Percentiles rank a stretch among this genome's conserved stretches.
Evolutionary conservation across 1,140 invertebrate genomes (phyloP).

Genomic region (Drosophila ercepeae): DNA sequence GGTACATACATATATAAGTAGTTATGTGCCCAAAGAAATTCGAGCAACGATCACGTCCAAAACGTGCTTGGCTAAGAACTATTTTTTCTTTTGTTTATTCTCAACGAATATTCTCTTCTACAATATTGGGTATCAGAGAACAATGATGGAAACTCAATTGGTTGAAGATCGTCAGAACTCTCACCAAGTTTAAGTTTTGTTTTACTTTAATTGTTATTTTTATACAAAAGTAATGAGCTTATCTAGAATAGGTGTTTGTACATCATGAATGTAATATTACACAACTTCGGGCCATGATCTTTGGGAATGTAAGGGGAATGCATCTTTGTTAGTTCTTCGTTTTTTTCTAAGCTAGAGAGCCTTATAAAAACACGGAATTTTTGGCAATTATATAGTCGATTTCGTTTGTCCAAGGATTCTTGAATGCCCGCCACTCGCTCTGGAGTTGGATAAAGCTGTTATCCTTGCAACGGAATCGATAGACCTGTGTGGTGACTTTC

Average conservation of each 20-base stretch:
- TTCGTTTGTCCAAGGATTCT: constrained; percentile 96
- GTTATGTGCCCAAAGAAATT: constrained; percentile 26
- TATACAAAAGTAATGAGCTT: constrained; percentile 26
- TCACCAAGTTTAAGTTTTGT: not conserved
- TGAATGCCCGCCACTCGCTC: constrained; percentile 94
- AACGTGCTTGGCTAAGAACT: constrained; percentile 49
- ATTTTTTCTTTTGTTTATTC: constrained; percentile 31
- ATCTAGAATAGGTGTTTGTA: constrained; percentile 17
- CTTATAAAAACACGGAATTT: constrained; percentile 89
- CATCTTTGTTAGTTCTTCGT: not conserved
- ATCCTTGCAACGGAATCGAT: constrained; percentile 92
- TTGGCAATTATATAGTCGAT: constrained; percentile 94
- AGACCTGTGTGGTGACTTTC: constrained; percentile 88
- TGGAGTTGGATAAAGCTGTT: constrained; percentile 89
- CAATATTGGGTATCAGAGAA: not conserved
- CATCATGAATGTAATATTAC: constrained; percentile 10
- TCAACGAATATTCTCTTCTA: constrained; percentile 3
- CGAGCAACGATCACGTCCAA: constrained; percentile 34
- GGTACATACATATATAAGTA: constrained; percentile 6
- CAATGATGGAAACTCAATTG: not conserved
- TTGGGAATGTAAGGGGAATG: constrained; percentile 24
- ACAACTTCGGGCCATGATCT: constrained; percentile 6
- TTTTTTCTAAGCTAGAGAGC: not conserved
- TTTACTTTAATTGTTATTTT: constrained; percentile 18
- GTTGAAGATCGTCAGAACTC: not conserved